A percentile compares a stretch with the other conserved stretches of the same genome.
Evolutionary conservation across 2,113 vertebrate genomes (phyloP).

Genomic region (Silurus glanis): DNA sequence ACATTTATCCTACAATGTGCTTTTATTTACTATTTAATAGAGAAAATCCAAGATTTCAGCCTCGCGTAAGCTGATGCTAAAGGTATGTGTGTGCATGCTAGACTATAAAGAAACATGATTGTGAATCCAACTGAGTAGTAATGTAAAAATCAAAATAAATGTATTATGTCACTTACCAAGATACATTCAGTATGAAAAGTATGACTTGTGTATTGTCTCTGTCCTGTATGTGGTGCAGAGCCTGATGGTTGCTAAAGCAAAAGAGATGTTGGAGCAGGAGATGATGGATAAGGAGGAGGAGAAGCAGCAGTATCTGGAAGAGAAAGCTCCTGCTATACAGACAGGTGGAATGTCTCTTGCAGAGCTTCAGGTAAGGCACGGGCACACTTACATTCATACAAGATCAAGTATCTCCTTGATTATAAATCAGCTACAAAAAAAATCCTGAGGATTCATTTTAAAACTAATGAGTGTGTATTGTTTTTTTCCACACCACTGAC

Average conservation of each 20-base stretch:
- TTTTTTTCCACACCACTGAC: background rate
- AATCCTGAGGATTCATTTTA: background rate
- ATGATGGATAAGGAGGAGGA: conserved; percentile 82
- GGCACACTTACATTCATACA: background rate
- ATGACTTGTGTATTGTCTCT: background rate
- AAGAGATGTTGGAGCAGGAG: conserved; percentile 91
- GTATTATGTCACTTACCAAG: background rate
- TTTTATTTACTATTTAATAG: conserved; percentile 59
- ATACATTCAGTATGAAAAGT: background rate
- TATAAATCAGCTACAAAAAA: background rate
- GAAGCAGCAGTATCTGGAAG: conserved; percentile 82
- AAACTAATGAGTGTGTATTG: background rate
- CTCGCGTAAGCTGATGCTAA: conserved; percentile 91
- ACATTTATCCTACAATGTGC: background rate
- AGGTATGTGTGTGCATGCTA: conserved; percentile 67
- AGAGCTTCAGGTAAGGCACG: conserved; percentile 79
- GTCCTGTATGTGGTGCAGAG: conserved; percentile 72
- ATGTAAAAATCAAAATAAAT: background rate
- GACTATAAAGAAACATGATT: background rate
- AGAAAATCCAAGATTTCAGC: conserved; percentile 95
- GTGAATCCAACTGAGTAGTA: background rate
- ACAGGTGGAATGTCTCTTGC: conserved; percentile 75
- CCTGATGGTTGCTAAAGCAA: conserved; percentile 91
- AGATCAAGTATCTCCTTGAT: background rate
- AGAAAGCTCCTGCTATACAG: conserved; percentile 75